phyloP scores from a whole-genome alignment of 2,113 vertebrate species.

The Carassius auratus region DNA sequence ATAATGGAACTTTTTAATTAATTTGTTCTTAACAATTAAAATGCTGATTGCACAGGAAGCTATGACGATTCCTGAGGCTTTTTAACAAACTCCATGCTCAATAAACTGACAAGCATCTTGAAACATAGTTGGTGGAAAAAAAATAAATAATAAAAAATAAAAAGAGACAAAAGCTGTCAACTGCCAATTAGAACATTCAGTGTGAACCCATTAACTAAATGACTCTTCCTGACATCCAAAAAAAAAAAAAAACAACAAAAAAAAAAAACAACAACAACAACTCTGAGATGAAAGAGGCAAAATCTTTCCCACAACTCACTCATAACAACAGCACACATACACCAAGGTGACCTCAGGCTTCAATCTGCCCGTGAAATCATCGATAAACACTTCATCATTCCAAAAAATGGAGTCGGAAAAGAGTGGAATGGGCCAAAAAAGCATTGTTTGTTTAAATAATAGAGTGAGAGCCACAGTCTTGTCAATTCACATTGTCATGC shows the following conservation, averaged over 20 bases:
- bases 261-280: not conserved
- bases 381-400: conserved; percentile 33
- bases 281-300: not conserved
- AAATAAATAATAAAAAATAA: not conserved
- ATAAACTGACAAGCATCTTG: conserved; percentile 31
- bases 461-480: conserved; percentile 35
- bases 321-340: not conserved
- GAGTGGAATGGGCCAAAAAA: conserved; percentile 1
- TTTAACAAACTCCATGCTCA: conserved; percentile 39
- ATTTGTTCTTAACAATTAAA: not conserved
- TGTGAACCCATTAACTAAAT: not conserved
- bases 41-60: not conserved
- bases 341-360: conserved; percentile 37
- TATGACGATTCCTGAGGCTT: conserved; percentile 10
- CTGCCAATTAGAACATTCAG: conserved; percentile 23
- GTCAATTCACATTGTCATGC: conserved; percentile 57
- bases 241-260: no score
- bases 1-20: conserved; percentile 11
- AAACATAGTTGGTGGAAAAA: not conserved
- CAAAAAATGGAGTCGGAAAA: conserved; percentile 4
- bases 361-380: conserved; percentile 12
- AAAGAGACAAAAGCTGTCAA: not conserved
- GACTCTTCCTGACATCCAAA: not conserved
- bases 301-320: not conserved
- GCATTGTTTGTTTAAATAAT: conserved; percentile 57